phyloP scores from a whole-genome alignment of 2,113 vertebrate species.

The Pollachius pollachius region DNA sequence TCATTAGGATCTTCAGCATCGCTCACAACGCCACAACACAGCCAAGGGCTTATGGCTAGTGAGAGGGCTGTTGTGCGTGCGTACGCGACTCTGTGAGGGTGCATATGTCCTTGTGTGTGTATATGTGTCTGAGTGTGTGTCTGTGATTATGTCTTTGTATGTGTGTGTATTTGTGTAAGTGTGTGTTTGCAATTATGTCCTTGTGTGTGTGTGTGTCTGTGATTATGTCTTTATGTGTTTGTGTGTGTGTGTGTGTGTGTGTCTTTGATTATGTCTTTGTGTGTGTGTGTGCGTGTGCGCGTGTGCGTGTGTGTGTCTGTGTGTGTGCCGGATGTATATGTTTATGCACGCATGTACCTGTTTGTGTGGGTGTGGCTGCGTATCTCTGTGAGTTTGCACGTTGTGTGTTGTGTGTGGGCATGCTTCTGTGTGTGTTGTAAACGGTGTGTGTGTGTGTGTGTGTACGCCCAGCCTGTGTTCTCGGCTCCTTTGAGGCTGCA shows the following conservation, averaged over 20 bases:
- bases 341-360: neutral
- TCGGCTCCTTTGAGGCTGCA: too few relatives aligned
- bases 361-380: slow-evolving; percentile 4
- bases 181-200: slow-evolving; percentile 1
- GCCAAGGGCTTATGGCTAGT: neutral
- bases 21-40: neutral
- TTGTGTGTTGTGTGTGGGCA: slow-evolving; percentile 15
- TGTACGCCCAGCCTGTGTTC: neutral
- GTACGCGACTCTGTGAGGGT: neutral
- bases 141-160: neutral
- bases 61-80: neutral
- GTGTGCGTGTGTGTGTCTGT: neutral
- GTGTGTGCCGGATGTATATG: neutral
- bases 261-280: slow-evolving; percentile 17
- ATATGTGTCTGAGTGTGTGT: neutral
- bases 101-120: neutral
- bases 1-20: too few relatives aligned
- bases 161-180: slow-evolving; percentile 8
- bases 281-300: slow-evolving; percentile 25
- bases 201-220: slow-evolving; percentile 7
- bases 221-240: slow-evolving; percentile 12
- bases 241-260: slow-evolving; percentile 10
- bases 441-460: too few relatives aligned
- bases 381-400: slow-evolving; percentile 12
- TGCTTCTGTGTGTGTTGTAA: slow-evolving; percentile 26